Evolutionary conservation across 2,113 vertebrate species (phyloP).

Genomic region (Falcunculus frontatus): DNA sequence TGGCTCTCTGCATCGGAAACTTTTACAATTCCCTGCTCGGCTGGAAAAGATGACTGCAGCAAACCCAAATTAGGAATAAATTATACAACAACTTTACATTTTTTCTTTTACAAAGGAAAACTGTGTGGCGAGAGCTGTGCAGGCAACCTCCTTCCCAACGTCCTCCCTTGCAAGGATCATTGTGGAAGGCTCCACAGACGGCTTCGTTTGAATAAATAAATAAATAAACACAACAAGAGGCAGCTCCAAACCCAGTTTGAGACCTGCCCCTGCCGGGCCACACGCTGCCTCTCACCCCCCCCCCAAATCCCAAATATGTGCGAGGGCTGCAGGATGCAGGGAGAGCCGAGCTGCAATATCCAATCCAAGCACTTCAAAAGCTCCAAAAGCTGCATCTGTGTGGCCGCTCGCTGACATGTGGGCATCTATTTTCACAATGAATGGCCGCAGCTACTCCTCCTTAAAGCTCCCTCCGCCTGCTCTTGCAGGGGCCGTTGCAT

Average conservation of each 20-base stretch:
- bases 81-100: slow-evolving; percentile 61
- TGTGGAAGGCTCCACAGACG: neutral
- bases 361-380: neutral
- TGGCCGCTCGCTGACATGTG: neutral
- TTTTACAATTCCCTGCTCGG: slow-evolving; percentile 44
- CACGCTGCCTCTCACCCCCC: neutral
- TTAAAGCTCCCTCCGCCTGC: neutral
- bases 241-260: neutral
- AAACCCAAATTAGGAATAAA: slow-evolving; percentile 68
- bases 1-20: slow-evolving; percentile 50
- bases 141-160: slow-evolving; percentile 10
- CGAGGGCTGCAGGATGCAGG: neutral
- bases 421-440: neutral
- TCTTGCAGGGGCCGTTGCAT: slow-evolving; percentile 28
- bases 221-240: neutral
- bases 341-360: neutral
- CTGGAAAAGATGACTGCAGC: slow-evolving; percentile 63
- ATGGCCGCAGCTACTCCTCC: slow-evolving; percentile 12
- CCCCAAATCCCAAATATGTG: neutral
- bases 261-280: neutral
- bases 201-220: neutral
- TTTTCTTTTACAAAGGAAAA: slow-evolving; percentile 54
- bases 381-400: neutral
- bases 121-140: neutral
- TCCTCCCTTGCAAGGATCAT: neutral